Evolutionary conservation across 2,113 vertebrate genomes (phyloP).

Genomic region (Dasypus novemcinctus): DNA sequence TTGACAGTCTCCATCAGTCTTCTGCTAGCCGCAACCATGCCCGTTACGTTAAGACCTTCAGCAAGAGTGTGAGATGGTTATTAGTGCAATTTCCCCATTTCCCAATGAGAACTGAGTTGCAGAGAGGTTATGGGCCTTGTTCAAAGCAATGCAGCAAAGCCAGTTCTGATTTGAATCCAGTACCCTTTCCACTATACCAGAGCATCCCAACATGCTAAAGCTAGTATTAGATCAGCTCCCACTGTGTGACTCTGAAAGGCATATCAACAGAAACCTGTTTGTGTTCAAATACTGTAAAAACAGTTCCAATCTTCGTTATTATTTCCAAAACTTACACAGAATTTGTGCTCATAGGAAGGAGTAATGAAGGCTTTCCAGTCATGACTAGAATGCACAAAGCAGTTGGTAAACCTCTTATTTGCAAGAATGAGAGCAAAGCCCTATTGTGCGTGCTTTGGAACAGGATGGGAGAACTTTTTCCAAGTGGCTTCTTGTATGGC

Average conservation of each 20-base stretch:
- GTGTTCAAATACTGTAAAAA: rapidly evolving
- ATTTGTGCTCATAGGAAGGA: not conserved
- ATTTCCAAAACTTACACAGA: not conserved
- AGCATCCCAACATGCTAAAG: too few species aligned
- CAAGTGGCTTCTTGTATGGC: rapidly evolving
- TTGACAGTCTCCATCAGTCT: too few species aligned
- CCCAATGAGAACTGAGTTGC: too few species aligned
- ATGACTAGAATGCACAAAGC: rapidly evolving
- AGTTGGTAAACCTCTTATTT: rapidly evolving
- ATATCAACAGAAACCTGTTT: rapidly evolving
- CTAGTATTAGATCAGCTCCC: not conserved
- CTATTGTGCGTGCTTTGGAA: rapidly evolving
- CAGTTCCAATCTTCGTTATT: rapidly evolving
- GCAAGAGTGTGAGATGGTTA: too few species aligned
- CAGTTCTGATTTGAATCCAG: too few species aligned
- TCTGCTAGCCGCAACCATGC: too few species aligned
- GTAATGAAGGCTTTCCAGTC: rapidly evolving
- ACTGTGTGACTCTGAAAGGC: rapidly evolving
- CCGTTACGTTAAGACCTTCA: too few species aligned
- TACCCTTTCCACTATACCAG: too few species aligned
- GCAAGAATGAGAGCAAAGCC: not conserved
- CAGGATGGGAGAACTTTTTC: not conserved
- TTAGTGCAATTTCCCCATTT: too few species aligned
- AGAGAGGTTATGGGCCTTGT: too few species aligned
- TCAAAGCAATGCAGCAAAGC: too few species aligned